Percentiles rank a stretch among this genome's conserved stretches.
phyloP scores from a whole-genome alignment of 1,140 invertebrate genomes.

The Aethina tumida region DNA sequence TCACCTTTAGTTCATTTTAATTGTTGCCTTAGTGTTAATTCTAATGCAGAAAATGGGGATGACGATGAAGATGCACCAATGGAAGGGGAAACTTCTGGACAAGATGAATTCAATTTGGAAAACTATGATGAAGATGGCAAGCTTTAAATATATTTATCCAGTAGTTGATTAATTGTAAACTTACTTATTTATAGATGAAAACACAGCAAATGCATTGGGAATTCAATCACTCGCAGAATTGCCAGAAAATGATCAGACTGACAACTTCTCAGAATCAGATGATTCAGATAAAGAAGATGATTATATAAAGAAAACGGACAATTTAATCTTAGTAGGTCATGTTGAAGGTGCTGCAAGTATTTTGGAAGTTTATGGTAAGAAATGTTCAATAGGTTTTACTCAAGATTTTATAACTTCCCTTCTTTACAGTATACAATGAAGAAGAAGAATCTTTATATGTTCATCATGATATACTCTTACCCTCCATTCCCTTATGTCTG shows the following conservation, averaged over 20 bases:
- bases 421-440: conserved; percentile 78
- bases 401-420: too few relatives aligned
- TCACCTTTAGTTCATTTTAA: conserved; percentile 2
- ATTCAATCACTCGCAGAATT: conserved; percentile 44
- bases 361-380: conserved; percentile 78
- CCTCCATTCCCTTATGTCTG: conserved; percentile 80
- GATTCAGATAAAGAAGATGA: conserved; percentile 89
- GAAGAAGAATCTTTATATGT: conserved; percentile 80
- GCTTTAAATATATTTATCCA: background rate
- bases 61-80: conserved; percentile 10
- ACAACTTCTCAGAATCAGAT: conserved; percentile 50
- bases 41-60: conserved; percentile 2
- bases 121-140: conserved; percentile 59
- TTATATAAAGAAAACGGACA: conserved; percentile 80
- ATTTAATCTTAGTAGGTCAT: conserved; percentile 81
- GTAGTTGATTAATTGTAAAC: background rate
- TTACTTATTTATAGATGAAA: conserved; percentile 26
- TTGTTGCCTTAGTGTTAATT: conserved; percentile 1
- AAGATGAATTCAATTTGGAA: conserved; percentile 63
- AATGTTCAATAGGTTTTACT: background rate
- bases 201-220: conserved; percentile 30
- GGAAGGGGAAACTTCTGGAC: conserved; percentile 29
- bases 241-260: conserved; percentile 45
- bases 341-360: conserved; percentile 74
- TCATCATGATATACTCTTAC: conserved; percentile 84